A percentile compares a stretch with the other conserved stretches of the same genome.
Evolutionary conservation across 2,888 invertebrate genomes (phyloP).

Genomic region (Dynastes hyllus): DNA sequence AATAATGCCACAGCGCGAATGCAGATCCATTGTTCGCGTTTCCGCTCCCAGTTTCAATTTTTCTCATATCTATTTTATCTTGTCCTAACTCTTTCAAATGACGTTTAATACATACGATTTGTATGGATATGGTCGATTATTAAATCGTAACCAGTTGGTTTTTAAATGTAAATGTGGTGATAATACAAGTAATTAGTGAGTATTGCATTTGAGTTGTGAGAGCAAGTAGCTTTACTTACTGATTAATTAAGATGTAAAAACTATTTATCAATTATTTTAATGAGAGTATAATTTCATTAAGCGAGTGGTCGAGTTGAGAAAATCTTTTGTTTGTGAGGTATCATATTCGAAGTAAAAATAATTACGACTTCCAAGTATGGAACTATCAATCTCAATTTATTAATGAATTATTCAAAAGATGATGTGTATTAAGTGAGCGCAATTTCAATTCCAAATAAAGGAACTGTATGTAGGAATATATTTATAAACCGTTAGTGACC

Average conservation of each 20-base stretch:
- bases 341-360: no score
- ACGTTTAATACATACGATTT: neutral
- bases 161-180: neutral
- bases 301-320: no score
- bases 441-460: no score
- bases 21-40: constrained; percentile 50
- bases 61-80: neutral
- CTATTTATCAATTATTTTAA: neutral
- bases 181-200: neutral
- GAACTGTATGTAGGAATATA: no score
- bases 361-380: no score
- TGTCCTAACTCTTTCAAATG: neutral
- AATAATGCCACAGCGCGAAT: constrained; percentile 51
- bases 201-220: neutral
- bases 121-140: neutral
- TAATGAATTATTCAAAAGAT: no score
- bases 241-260: neutral
- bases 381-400: no score
- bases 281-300: no score
- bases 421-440: no score
- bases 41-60: constrained; percentile 47
- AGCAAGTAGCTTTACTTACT: neutral
- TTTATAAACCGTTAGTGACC: no score
- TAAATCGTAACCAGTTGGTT: neutral
- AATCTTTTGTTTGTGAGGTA: no score